Evolutionary conservation across 1,140 invertebrate genomes (phyloP), one percentile per base, ranked within the genome.

Genomic region (Aphidius gifuensis): DNA sequence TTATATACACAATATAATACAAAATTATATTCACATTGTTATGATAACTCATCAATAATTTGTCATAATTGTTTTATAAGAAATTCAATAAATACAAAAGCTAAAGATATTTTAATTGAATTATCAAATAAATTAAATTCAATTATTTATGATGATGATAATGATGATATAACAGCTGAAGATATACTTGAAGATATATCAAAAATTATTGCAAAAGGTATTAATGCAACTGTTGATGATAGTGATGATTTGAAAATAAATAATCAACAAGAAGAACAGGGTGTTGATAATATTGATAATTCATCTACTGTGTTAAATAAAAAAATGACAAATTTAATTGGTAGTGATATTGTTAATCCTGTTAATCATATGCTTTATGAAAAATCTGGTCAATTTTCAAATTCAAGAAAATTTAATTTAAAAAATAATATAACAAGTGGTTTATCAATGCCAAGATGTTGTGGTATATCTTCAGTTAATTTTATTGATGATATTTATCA

Each of bases 61-160:
- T 55, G 53, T 9, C 53, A 40, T 16, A 3, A 55, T 55, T 43
- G 53, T 16, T 6, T 9, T 1, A 9, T 32, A 32, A 32, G 23
- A 32, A 32, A 32, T 32, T 32, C 7, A 8, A 7, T 11, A 55
- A 43, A 5, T 40, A 39, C 1, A 43, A 42, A 38, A 16, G 53
- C 53, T 21, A 42, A 73, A 23, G 78, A 83, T 40, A 66, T 83
- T 6, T 67, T 83, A 4, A 60, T 81, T 11, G 80, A 82, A 58
- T 66, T 83, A 32, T 75, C 82, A 55, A 73, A 71, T 45, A 77
- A 76, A 9, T 69, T 83, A n/a, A 80, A 78, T 65, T 79, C 76
- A 38, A 75, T 81, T 9, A 76, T 82, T 64, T 79, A 83, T 43
- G 76, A 76, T 6, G 75, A 76, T 42, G 75, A 64, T 32, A 64